Evolutionary conservation across 2,888 invertebrate species (phyloP), one percentile per base, ranked within the genome.

Genomic region (Sminthurides aquaticus): DNA sequence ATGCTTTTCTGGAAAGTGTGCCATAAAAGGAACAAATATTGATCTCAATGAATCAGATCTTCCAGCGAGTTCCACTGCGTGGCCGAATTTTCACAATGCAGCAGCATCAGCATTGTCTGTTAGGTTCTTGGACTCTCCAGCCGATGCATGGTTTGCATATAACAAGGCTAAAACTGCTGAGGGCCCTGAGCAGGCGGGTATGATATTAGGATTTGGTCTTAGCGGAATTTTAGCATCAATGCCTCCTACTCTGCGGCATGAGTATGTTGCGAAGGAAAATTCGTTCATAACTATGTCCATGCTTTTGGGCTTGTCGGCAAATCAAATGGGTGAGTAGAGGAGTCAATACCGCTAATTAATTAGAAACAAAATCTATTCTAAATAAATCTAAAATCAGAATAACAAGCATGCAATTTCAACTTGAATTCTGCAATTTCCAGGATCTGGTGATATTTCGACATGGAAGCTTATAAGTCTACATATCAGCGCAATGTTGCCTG

Each of bases 381-480:
- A n/a, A n/a, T n/a, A n/a, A n/a, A n/a, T n/a, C n/a, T n/a, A n/a
- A n/a, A n/a, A n/a, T n/a, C n/a, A n/a, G n/a, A n/a, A n/a, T n/a
- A n/a, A n/a, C n/a, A n/a, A n/a, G n/a, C 43, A 18, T 18, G 8
- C 18, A 43, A 11, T 43, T 18, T 8, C 11, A 43, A 18, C 18
- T 43, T 43, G 43, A 43, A 43, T 8, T 43, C 43, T 43, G 43
- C 11, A 8, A 43, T 15, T 52, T 52, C 22, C 20, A 73, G 73
- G 74, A 15, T 70, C 71, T 24, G 74, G 74, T 18, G 74, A 74
- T 49, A 71, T 74, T 64, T 59, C 69, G 0, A 73, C 72, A 15
- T 74, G 74, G 74, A 74, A 74, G 60, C 67, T 74, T 15, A 68
- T 74, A 1, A 74, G 74, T 65, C 62, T 74, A 5, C 74, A 74